These are phyloP conservation scores for Trachelus troglodyta DNA, from an alignment of 2,888 invertebrate genomes.

Conservation along the genomic window DNA sequence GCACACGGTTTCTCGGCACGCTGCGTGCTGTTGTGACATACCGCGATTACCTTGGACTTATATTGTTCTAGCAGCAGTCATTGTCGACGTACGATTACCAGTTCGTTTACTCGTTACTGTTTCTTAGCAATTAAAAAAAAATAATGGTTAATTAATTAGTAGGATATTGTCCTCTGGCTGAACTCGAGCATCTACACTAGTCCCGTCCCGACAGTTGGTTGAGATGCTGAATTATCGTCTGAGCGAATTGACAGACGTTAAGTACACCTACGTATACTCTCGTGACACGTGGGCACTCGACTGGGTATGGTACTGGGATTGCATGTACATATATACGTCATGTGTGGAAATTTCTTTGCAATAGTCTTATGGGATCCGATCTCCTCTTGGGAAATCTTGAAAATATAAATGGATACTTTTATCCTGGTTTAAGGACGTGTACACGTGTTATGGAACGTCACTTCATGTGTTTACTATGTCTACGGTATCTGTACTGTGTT, in stretches of 20 bases:
- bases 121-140: not conserved
- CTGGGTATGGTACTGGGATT: not conserved
- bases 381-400: not conserved
- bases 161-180: not conserved
- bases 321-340: not conserved
- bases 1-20: not conserved
- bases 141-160: not conserved
- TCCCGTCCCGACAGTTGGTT: not conserved
- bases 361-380: not conserved
- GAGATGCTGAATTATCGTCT: not conserved
- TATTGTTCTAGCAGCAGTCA: slow-evolving; percentile 34
- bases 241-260: not conserved
- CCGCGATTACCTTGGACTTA: slow-evolving; percentile 62
- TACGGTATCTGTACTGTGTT: not conserved
- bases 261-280: not conserved
- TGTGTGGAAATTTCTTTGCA: not conserved
- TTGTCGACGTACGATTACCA: slow-evolving; percentile 24
- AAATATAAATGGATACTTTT: not conserved
- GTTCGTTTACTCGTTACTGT: not conserved
- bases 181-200: not conserved
- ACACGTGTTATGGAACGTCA: not conserved
- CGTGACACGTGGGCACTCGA: not conserved
- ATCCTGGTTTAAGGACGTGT: not conserved
- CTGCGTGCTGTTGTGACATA: slow-evolving; percentile 54
- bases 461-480: not conserved